These are phyloP conservation scores for Penaeus vannamei DNA, from an alignment of 1,140 invertebrate genomes.

Conservation along the genomic window DNA sequence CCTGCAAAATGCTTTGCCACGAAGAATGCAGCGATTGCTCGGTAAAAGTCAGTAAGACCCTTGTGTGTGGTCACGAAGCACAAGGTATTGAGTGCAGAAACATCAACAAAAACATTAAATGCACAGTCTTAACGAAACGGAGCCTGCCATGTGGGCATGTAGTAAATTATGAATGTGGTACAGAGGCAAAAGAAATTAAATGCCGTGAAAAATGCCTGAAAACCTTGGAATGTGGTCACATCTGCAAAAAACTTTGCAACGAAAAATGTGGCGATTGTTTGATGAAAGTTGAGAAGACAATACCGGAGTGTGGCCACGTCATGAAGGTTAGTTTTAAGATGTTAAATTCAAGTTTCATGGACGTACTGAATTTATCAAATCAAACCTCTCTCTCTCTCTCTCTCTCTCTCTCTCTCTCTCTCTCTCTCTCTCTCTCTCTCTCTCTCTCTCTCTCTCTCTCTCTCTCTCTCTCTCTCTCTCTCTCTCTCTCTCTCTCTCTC, in stretches of 20 bases:
- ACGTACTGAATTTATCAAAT: no score
- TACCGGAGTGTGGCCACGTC: conserved; percentile 28
- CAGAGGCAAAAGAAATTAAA: background rate
- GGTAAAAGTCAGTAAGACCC: background rate
- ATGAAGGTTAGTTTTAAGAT: no score
- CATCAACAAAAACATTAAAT: no score
- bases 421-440: no score
- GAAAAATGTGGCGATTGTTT: conserved; percentile 56
- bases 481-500: no score
- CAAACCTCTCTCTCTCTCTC: no score
- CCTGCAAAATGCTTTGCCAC: conserved; percentile 36
- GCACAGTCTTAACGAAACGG: background rate
- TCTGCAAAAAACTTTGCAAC: conserved; percentile 55
- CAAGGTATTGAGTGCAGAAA: no score
- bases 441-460: no score
- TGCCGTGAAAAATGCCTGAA: conserved; percentile 60
- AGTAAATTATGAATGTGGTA: conserved; percentile 12
- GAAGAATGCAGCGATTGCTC: conserved; percentile 8
- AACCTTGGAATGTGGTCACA: conserved; percentile 63
- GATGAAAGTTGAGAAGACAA: conserved; percentile 13
- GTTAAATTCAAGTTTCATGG: no score
- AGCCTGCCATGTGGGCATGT: background rate
- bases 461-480: no score
- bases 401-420: no score
- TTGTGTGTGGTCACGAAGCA: conserved; percentile 1